These are phyloP conservation scores for Tokudaia tokunoshimensis DNA, from an alignment of 2,797 vertebrate genomes.

Conservation along the genomic window DNA sequence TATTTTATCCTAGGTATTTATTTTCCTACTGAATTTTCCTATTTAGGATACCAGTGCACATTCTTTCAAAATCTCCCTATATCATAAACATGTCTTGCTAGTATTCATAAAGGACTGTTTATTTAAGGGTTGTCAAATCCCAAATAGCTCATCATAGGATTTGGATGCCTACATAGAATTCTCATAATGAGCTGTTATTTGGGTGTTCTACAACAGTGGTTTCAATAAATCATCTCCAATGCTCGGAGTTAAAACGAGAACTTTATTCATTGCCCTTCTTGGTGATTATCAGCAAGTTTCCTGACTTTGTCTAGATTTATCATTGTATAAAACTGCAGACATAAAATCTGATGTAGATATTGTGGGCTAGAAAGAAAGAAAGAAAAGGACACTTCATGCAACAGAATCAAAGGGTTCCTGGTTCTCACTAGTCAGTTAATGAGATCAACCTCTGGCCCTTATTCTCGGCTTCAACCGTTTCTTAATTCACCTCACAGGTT, in stretches of 20 bases:
- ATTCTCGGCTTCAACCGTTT: slow-evolving; percentile 47
- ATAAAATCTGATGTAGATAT: slow-evolving; percentile 17
- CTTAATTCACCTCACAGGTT: slow-evolving; percentile 52
- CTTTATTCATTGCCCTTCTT: slow-evolving; percentile 57
- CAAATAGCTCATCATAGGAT: slow-evolving; percentile 66
- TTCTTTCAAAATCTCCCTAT: background rate
- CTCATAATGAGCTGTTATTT: slow-evolving; percentile 74
- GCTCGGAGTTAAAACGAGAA: slow-evolving; percentile 45
- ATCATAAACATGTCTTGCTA: background rate
- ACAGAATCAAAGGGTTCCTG: background rate
- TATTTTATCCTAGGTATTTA: background rate
- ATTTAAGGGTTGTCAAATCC: slow-evolving; percentile 58
- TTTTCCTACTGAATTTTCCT: background rate
- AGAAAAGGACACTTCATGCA: background rate
- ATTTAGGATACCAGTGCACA: background rate
- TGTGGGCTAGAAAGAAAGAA: slow-evolving; percentile 34
- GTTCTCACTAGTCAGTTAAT: background rate
- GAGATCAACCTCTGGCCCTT: slow-evolving; percentile 44
- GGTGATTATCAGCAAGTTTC: slow-evolving; percentile 33
- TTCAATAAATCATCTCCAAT: slow-evolving; percentile 69
- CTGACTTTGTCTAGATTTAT: slow-evolving; percentile 49
- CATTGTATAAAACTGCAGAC: slow-evolving; percentile 25
- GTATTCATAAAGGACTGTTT: slow-evolving; percentile 57
- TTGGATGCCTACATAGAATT: slow-evolving; percentile 66
- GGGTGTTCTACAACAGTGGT: slow-evolving; percentile 63